phyloP scores from a whole-genome alignment of 35 echinoderm and acorn worm species.

The Ophioderma brevispina region DNA sequence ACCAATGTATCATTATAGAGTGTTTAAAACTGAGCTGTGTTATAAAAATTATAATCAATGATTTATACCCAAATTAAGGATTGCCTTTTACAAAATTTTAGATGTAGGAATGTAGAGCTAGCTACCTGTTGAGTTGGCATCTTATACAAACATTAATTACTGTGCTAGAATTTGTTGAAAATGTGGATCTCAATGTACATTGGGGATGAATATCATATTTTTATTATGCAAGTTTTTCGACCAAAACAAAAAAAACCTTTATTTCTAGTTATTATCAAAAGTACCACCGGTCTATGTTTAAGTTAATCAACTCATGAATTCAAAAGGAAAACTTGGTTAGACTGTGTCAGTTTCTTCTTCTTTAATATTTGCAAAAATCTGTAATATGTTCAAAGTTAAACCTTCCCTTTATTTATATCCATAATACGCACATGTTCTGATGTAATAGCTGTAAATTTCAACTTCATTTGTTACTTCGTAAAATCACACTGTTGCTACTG shows the following conservation, averaged over 20 bases:
- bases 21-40: neutral
- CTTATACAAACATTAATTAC: neutral
- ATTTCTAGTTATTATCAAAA: no score
- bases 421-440: no score
- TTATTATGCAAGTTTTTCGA: no score
- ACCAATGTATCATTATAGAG: neutral
- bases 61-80: neutral
- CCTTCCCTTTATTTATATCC: no score
- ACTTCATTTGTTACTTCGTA: no score
- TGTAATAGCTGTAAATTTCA: no score
- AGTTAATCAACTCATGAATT: no score
- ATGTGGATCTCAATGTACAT: neutral
- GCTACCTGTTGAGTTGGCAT: neutral
- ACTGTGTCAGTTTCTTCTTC: no score
- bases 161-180: neutral
- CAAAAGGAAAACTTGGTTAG: no score
- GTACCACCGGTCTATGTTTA: neutral
- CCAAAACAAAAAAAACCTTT: neutral
- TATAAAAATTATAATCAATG: neutral
- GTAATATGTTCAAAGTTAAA: no score
- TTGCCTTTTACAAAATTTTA: neutral
- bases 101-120: neutral
- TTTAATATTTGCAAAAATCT: no score
- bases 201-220: neutral
- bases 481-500: no score